Percentiles rank a stretch among this genome's conserved stretches.
These are phyloP conservation scores for Origma solitaria DNA, from an alignment of 2,113 vertebrate genomes.

Conservation along the genomic window DNA sequence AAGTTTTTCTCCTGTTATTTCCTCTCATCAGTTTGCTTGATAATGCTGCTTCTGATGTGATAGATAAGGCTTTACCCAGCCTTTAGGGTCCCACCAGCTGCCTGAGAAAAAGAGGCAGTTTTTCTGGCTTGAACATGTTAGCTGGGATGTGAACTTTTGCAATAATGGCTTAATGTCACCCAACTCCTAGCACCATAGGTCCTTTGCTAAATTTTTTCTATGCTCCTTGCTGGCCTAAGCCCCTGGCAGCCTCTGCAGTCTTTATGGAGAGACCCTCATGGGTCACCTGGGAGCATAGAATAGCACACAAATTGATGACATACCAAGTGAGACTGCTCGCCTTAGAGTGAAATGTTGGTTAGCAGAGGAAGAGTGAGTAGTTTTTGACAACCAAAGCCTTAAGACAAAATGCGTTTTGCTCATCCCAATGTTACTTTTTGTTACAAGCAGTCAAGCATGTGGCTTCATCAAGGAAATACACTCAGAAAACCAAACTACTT, in stretches of 20 bases:
- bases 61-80: accelerated
- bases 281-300: accelerated
- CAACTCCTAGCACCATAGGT: background rate
- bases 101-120: background rate
- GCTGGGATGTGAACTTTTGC: background rate
- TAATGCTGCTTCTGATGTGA: background rate
- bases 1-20: background rate
- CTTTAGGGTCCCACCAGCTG: background rate
- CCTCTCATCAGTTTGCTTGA: background rate
- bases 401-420: background rate
- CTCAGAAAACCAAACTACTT: background rate
- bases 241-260: background rate
- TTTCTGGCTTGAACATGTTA: background rate
- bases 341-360: background rate
- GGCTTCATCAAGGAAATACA: background rate
- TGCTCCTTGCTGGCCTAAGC: background rate
- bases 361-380: background rate
- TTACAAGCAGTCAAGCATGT: background rate
- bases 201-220: background rate
- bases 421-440: background rate
- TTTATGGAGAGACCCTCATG: background rate
- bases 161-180: background rate
- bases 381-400: background rate
- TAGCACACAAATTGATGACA: background rate
- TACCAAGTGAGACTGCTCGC: background rate